These are phyloP conservation scores for Emydocephalus ijimae DNA, from an alignment of 2,113 vertebrate genomes.

Conservation along the genomic window DNA sequence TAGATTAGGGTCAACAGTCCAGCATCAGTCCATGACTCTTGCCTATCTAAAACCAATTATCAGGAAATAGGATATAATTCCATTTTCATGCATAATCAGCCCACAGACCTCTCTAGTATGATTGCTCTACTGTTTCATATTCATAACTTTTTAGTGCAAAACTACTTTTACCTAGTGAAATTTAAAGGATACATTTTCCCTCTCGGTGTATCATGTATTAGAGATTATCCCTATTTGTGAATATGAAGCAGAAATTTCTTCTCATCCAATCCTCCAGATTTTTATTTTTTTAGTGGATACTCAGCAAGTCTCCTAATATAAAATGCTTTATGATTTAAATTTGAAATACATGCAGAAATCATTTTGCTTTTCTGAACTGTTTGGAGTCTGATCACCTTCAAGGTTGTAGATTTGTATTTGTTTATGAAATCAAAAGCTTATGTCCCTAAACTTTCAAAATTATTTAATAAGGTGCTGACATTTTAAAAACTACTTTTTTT, in stretches of 20 bases:
- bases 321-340: background rate
- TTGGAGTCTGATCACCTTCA: background rate
- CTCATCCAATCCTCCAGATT: background rate
- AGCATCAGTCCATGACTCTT: background rate
- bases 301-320: background rate
- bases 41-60: background rate
- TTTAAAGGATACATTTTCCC: background rate
- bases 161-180: background rate
- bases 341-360: background rate
- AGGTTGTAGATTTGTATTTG: background rate
- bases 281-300: background rate
- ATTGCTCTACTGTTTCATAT: conserved; percentile 3
- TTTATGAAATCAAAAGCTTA: background rate
- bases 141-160: background rate
- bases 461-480: background rate
- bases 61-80: conserved; percentile 27
- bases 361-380: background rate
- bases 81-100: conserved; percentile 8
- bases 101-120: background rate
- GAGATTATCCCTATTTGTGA: background rate
- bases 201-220: background rate
- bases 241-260: conserved; percentile 14
- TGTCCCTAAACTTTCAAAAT: background rate
- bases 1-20: background rate
- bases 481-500: background rate